Percentiles rank a stretch among this genome's conserved stretches.
Conservation (phyloP, 2,113 vertebrate genomes). For the Lagenorhynchus albirostris region DNA sequence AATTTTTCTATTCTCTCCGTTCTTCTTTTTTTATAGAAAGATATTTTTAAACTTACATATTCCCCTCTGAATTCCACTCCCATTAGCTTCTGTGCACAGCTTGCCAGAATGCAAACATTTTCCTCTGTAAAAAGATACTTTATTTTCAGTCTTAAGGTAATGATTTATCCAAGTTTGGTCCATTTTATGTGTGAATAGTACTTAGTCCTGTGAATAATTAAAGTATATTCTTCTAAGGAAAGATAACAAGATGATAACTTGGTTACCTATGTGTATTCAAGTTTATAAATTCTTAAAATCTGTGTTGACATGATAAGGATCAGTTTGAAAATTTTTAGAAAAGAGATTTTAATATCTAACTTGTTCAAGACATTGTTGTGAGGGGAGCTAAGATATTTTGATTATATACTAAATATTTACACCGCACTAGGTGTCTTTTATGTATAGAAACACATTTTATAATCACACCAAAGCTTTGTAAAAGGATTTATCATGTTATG, state of each 20-base stretch:
- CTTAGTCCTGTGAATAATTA: constrained; percentile 12
- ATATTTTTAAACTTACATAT: constrained; percentile 52
- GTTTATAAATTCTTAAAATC: neutral
- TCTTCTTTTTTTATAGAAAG: constrained; percentile 51
- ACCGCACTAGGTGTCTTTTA: neutral
- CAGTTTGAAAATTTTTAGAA: neutral
- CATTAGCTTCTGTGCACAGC: neutral
- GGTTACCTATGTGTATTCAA: neutral
- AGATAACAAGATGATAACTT: neutral
- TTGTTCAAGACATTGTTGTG: neutral
- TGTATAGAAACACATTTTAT: neutral
- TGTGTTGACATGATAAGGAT: neutral
- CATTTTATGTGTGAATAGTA: neutral
- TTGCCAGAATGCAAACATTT: constrained; percentile 53
- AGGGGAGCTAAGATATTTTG: neutral
- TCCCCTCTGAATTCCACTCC: constrained; percentile 19
- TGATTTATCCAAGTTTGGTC: neutral
- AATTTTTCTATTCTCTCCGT: neutral
- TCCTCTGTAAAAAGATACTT: constrained; percentile 23
- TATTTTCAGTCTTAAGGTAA: constrained; percentile 39
- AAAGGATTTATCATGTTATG: neutral
- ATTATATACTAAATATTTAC: neutral
- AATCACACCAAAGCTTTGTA: neutral
- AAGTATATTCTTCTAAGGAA: neutral
- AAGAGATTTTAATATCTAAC: neutral